phyloP scores from a whole-genome alignment of 1,140 invertebrate genomes.

The Bombyx mandarina region DNA sequence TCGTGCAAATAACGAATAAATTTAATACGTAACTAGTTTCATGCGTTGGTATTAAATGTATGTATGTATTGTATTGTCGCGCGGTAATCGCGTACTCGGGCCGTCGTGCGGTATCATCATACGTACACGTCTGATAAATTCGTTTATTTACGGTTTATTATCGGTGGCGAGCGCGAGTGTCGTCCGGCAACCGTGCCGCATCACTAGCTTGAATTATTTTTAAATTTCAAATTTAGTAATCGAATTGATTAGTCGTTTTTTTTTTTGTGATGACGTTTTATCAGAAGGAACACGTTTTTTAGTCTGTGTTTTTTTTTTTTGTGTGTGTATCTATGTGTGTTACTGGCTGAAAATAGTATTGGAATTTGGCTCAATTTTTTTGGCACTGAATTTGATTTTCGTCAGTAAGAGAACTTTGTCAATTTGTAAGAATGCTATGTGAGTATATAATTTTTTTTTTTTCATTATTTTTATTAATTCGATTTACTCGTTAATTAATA shows the following conservation, averaged over 20 bases:
- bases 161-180: slow-evolving; percentile 5
- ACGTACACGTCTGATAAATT: slow-evolving; percentile 7
- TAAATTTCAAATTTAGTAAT: slow-evolving; percentile 6
- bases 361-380: slow-evolving; percentile 6
- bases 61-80: slow-evolving; percentile 21
- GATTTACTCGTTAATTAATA: no score
- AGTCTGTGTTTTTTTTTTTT: background rate
- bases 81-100: slow-evolving; percentile 20
- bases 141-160: slow-evolving; percentile 13
- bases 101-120: slow-evolving; percentile 10
- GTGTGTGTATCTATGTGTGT: slow-evolving; percentile 1
- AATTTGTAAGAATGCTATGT: no score
- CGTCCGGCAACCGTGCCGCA: background rate
- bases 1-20: slow-evolving; percentile 32
- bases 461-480: no score
- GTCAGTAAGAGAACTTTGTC: background rate
- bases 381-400: slow-evolving; percentile 1
- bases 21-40: slow-evolving; percentile 34
- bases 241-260: slow-evolving; percentile 7
- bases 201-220: slow-evolving; percentile 8
- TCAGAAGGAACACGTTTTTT: no score
- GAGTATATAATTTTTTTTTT: no score
- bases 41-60: slow-evolving; percentile 28
- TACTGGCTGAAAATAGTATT: slow-evolving; percentile 7
- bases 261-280: background rate